Percentiles rank a stretch among this genome's conserved stretches.
These are phyloP conservation scores for Penaeus indicus DNA, from an alignment of 1,140 invertebrate genomes.

Conservation along the genomic window DNA sequence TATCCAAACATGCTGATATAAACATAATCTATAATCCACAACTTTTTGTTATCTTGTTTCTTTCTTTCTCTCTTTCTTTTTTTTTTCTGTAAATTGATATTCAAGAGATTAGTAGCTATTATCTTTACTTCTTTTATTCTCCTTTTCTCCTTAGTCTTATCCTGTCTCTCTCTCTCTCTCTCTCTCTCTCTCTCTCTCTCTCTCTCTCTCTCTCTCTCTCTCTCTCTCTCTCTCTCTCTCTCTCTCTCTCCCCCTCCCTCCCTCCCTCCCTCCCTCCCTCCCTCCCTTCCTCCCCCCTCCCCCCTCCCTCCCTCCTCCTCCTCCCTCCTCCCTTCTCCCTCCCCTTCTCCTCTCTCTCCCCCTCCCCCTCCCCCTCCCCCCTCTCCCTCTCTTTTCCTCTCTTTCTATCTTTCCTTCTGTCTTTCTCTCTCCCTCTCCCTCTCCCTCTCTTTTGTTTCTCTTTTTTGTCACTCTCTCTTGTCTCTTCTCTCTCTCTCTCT, in stretches of 20 bases:
- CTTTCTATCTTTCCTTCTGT: neutral
- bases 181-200: neutral
- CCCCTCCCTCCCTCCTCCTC: too few relatives aligned
- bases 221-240: neutral
- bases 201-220: neutral
- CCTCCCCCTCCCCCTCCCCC: neutral
- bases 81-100: too few relatives aligned
- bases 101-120: neutral
- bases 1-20: too few relatives aligned
- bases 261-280: neutral
- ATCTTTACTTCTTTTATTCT: neutral
- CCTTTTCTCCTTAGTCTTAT: neutral
- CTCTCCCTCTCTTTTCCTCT: neutral
- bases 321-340: neutral
- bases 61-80: too few relatives aligned
- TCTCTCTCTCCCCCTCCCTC: neutral
- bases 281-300: neutral
- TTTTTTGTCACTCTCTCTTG: neutral
- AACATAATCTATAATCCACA: too few relatives aligned
- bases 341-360: slow-evolving; percentile 3
- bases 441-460: neutral
- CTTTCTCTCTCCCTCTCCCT: slow-evolving; percentile 28
- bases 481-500: too few relatives aligned
- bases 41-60: too few relatives aligned
- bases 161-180: neutral